These are phyloP conservation scores for Caerostris extrusa DNA, from an alignment of 1,140 invertebrate species.

Conservation along the genomic window DNA sequence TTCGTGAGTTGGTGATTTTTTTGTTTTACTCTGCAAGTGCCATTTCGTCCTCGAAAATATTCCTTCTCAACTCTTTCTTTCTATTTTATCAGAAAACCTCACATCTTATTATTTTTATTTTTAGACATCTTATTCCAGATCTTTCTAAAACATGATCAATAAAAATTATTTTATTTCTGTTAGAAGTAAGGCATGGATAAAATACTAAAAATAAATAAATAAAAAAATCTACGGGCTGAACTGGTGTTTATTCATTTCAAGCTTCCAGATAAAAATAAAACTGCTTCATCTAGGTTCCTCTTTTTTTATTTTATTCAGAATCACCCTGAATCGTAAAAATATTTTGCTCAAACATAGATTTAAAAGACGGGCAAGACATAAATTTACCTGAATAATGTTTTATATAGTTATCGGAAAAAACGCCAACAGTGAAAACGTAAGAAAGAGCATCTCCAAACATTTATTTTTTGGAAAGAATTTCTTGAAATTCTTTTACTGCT, in stretches of 20 bases:
- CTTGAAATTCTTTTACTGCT: neutral
- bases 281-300: neutral
- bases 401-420: constrained; percentile 17
- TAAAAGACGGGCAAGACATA: constrained; percentile 1
- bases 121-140: neutral
- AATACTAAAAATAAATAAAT: too few relatives aligned
- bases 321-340: neutral
- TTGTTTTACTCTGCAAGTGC: too few relatives aligned
- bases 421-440: neutral
- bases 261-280: neutral
- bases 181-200: too few relatives aligned
- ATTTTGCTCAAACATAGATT: neutral
- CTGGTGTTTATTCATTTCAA: neutral
- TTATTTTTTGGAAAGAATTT: neutral
- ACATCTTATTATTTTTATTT: too few relatives aligned
- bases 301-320: constrained; percentile 2
- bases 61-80: too few relatives aligned
- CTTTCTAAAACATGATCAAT: neutral
- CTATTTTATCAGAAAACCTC: neutral
- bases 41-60: too few relatives aligned
- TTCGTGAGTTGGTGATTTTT: too few relatives aligned
- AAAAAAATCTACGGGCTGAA: neutral
- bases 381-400: constrained; percentile 19
- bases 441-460: neutral
- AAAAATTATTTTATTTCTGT: neutral